Conservation (phyloP, 2,797 vertebrate genomes). For the Yasuhikotakia modesta region DNA sequence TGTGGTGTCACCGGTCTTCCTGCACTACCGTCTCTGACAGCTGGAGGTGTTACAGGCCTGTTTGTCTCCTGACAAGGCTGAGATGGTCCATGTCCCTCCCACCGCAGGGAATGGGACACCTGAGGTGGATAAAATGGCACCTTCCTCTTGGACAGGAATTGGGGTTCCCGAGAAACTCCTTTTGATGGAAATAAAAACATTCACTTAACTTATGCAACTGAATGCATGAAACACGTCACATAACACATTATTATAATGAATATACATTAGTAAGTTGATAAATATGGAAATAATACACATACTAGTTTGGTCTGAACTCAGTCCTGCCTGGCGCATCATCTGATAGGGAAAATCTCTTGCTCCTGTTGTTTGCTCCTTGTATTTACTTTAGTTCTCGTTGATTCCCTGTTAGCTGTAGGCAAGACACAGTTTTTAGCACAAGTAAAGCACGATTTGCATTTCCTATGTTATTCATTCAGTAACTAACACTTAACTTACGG, state of each 20-base stretch:
- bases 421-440: neutral
- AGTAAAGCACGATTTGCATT: neutral
- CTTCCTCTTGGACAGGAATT: slow-evolving; percentile 82
- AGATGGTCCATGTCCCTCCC: slow-evolving; percentile 58
- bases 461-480: neutral
- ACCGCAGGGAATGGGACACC: slow-evolving; percentile 78
- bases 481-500: neutral
- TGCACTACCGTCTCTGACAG: slow-evolving; percentile 59
- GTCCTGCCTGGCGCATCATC: slow-evolving; percentile 76
- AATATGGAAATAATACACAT: neutral
- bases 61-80: neutral
- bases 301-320: slow-evolving; percentile 83
- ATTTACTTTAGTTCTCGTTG: slow-evolving; percentile 81
- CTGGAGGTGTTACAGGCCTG: slow-evolving; percentile 46
- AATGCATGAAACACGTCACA: neutral
- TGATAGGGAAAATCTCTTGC: slow-evolving; percentile 62
- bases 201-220: neutral
- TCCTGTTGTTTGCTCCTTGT: slow-evolving; percentile 70
- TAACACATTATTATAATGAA: too few relatives aligned
- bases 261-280: neutral
- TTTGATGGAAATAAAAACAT: neutral
- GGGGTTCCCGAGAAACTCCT: slow-evolving; percentile 83
- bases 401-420: slow-evolving; percentile 68
- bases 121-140: slow-evolving; percentile 75
- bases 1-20: slow-evolving; percentile 65